Conservation (phyloP, 2,113 vertebrate genomes). For the Aspiorhynchus laticeps region DNA sequence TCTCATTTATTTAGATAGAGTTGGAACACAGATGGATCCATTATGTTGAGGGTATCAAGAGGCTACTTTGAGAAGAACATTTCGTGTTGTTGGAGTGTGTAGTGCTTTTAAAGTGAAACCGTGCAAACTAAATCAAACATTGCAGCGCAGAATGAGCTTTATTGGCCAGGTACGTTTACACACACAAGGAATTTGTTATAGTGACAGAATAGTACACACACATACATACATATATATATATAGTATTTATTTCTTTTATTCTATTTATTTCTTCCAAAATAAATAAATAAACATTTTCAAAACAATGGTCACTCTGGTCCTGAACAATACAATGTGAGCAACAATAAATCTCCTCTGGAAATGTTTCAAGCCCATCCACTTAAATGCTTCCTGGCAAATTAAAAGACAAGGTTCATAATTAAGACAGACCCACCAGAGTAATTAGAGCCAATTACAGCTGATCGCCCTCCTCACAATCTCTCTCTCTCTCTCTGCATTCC, state of each 20-base stretch:
- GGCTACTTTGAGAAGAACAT: slow-evolving; percentile 11
- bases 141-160: too few species aligned
- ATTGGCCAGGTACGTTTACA: too few species aligned
- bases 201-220: too few species aligned
- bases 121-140: not conserved
- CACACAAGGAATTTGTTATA: too few species aligned
- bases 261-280: too few species aligned
- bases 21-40: slow-evolving; percentile 15
- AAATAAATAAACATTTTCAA: not conserved
- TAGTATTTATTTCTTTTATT: too few species aligned
- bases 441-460: slow-evolving; percentile 60
- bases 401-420: slow-evolving; percentile 67
- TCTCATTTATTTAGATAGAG: slow-evolving; percentile 2
- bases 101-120: not conserved
- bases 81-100: not conserved
- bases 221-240: too few species aligned
- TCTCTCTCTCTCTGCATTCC: slow-evolving; percentile 35
- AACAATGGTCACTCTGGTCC: not conserved
- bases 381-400: slow-evolving; percentile 60
- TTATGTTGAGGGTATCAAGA: slow-evolving; percentile 8
- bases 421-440: slow-evolving; percentile 59
- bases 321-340: slow-evolving; percentile 38
- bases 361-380: slow-evolving; percentile 55
- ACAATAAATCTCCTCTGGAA: not conserved
- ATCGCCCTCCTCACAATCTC: not conserved